Evolutionary conservation across 1,140 invertebrate species (phyloP).

Genomic region (Agraylea sexmaculata): DNA sequence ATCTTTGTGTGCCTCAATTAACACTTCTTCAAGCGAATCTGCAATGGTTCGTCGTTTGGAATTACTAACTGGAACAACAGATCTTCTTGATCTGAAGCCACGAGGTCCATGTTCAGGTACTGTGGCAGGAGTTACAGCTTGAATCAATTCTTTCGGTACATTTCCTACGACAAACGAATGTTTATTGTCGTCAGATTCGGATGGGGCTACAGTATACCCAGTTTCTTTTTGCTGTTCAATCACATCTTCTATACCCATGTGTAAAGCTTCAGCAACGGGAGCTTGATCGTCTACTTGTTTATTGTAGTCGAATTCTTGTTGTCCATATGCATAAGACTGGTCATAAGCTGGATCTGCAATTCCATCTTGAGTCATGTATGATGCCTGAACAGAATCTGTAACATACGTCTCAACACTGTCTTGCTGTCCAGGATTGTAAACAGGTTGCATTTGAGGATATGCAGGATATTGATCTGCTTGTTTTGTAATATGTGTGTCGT

Average conservation of each 20-base stretch:
- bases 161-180: slow-evolving; percentile 44
- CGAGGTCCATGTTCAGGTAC: slow-evolving; percentile 48
- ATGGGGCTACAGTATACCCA: slow-evolving; percentile 24
- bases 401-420: slow-evolving; percentile 9
- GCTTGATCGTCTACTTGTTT: too few species aligned
- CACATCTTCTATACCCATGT: slow-evolving; percentile 35
- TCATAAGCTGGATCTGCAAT: slow-evolving; percentile 13
- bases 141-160: slow-evolving; percentile 39
- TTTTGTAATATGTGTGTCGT: slow-evolving; percentile 32
- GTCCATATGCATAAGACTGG: slow-evolving; percentile 12
- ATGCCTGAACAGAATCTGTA: slow-evolving; percentile 9
- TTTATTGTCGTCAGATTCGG: slow-evolving; percentile 25
- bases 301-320: too few species aligned
- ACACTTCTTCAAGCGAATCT: slow-evolving; percentile 30
- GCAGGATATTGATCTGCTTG: slow-evolving; percentile 24
- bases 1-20: slow-evolving; percentile 29
- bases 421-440: slow-evolving; percentile 14
- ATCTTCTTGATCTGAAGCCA: slow-evolving; percentile 31
- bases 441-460: slow-evolving; percentile 17
- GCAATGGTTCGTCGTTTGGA: slow-evolving; percentile 22
- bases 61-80: slow-evolving; percentile 12
- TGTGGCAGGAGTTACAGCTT: slow-evolving; percentile 40
- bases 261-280: slow-evolving; percentile 32
- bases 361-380: slow-evolving; percentile 6
- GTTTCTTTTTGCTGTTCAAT: slow-evolving; percentile 27